Base-by-base conservation (phyloP, 2,113 vertebrate species). In the Planiliza haematocheilus region DNA sequence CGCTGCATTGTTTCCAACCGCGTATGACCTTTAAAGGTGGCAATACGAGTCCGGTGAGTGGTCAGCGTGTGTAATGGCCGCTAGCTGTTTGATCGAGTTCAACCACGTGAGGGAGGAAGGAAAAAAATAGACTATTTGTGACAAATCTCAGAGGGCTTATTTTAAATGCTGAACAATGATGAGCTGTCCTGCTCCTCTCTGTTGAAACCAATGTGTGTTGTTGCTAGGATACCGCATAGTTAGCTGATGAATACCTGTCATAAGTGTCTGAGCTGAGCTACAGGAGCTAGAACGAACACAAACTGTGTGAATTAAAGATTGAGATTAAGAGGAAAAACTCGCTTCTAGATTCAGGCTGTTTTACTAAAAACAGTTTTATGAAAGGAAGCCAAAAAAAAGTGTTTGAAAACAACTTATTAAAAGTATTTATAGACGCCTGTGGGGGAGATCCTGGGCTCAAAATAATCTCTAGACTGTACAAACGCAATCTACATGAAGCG, bases 211-310 rank as follows among this genome's bases (percentile, higher is more conserved):
- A 34, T 39, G 42, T 68, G 48, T 50, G 39, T 8, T 83, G 81
- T 84, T 86, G 78, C 65, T 82, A 77, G 46, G 81, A 52, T 62
- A 84, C 83, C 10, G 38, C 50, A n/a, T 20, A 50, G 45, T 57
- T 58, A 55, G 49, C 63, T 52, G 67, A 53, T 17, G 16, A 21
- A 34, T 18, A 34, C 0, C 12, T 11, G n/a, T 50, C 45, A n/a
- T 17, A 37, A 50, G 18, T 50, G 60, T 49, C 36, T 24, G 57
- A n/a, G n/a, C n/a, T n/a, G n/a, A n/a, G n/a, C n/a, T n/a, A n/a
- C n/a, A n/a, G n/a, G n/a, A n/a, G n/a, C n/a, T n/a, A n/a, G 3
- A 30, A 30, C 5, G 24, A 30, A 30, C 24, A 30, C 24, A 30
- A 30, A 30, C 24, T 30, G 24, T 5, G 3, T 30, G 24, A 30